phyloP scores from a whole-genome alignment of 2,113 vertebrate genomes.

The Neotoma lepida region DNA sequence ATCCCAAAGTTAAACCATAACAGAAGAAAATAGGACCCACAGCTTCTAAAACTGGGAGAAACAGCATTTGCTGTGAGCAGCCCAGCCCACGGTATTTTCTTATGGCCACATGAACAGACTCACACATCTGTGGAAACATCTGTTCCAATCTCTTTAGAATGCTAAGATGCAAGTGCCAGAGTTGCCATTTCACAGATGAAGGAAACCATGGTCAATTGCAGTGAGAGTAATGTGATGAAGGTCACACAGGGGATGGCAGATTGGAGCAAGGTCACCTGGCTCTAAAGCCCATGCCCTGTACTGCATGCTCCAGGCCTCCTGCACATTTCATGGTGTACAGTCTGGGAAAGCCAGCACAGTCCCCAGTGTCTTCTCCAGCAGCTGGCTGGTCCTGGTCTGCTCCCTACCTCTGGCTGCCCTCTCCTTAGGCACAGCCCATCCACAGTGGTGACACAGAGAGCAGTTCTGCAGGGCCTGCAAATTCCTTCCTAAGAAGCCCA shows the following conservation, averaged over 20 bases:
- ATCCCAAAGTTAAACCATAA: background rate
- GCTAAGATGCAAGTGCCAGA: background rate
- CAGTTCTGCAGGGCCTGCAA: conserved; percentile 69
- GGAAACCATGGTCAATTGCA: background rate
- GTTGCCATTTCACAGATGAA: background rate
- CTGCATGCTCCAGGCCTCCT: background rate
- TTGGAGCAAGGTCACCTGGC: background rate
- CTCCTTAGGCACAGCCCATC: background rate
- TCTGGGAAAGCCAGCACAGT: background rate
- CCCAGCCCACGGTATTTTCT: background rate
- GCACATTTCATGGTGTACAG: background rate
- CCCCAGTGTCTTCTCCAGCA: too few species aligned
- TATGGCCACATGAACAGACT: background rate
- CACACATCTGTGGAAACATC: background rate
- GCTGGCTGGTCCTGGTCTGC: background rate
- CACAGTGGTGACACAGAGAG: conserved; percentile 35
- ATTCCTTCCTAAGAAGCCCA: conserved; percentile 74
- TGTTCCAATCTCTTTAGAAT: background rate
- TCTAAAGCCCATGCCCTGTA: rapidly evolving
- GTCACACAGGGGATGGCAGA: background rate
- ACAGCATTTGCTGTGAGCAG: background rate
- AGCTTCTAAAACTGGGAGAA: background rate
- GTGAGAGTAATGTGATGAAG: background rate
- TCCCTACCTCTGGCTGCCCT: background rate
- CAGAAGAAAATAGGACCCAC: background rate